Evolutionary conservation across 2,113 vertebrate genomes (phyloP).

Genomic region (Xyrauchen texanus): DNA sequence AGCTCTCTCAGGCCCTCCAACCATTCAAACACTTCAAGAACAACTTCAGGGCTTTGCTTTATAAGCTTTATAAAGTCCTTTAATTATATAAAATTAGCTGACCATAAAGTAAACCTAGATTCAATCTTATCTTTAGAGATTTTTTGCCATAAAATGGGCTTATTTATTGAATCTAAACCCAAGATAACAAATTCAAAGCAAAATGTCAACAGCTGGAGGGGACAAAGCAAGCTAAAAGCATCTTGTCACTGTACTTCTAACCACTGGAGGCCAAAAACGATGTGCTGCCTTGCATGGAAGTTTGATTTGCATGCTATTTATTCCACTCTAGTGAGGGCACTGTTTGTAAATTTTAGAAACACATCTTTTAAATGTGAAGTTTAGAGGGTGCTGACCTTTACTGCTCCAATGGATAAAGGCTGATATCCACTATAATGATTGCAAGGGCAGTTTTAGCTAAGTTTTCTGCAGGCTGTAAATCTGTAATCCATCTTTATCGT

Average conservation of each 20-base stretch:
- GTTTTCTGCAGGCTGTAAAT: slow-evolving; percentile 7
- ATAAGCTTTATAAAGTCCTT: slow-evolving; percentile 8
- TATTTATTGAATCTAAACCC: slow-evolving; percentile 31
- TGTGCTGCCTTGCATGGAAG: neutral
- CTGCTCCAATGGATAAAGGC: slow-evolving; percentile 17
- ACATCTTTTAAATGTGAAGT: too few relatives aligned
- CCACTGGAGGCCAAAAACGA: neutral
- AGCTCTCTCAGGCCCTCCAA: neutral
- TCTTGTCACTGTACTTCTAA: neutral
- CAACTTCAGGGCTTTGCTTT: slow-evolving; percentile 10
- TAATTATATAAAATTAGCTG: slow-evolving; percentile 35
- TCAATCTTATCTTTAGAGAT: slow-evolving; percentile 29
- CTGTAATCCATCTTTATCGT: slow-evolving; percentile 24
- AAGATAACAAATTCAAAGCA: slow-evolving; percentile 16
- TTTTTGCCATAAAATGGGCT: neutral
- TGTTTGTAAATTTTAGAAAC: slow-evolving; percentile 14
- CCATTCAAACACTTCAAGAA: neutral
- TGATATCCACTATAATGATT: slow-evolving; percentile 44
- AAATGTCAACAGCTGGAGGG: slow-evolving; percentile 13
- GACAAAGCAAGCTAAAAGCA: neutral
- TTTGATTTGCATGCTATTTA: slow-evolving; percentile 4
- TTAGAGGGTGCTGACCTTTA: too few relatives aligned
- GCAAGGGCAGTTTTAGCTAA: neutral
- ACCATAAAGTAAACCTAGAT: slow-evolving; percentile 26
- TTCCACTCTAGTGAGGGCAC: neutral